Evolutionary conservation across 1,140 invertebrate genomes (phyloP), one percentile per base, ranked within the genome.

Genomic region (Pseudachorutes palmiensis): DNA sequence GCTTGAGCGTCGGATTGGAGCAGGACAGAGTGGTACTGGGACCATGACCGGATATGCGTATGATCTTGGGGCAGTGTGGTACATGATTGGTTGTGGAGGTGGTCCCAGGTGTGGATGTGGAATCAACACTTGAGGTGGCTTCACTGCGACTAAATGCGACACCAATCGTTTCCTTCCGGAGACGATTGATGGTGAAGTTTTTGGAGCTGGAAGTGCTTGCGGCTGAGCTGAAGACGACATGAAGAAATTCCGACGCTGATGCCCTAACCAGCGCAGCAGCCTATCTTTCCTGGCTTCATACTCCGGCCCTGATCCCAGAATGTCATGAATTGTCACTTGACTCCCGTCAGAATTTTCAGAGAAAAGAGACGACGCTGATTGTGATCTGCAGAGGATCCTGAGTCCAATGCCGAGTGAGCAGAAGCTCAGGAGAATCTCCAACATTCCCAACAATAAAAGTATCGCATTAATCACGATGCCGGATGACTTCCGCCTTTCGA

Each of bases 241-340:
- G 45, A 69, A 65, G 12, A 65, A 41, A n/a, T 51, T 64, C 33
- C 60, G 62, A 5, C 63, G 28, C 30, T 74, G 71, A 55, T 74
- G 65, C 5, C 69, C 69, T 14, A 74, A 22, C 73, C 73, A 74
- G 9, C 66, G 49, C 2, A 72, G 32, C 14, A 74, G 67, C 16
- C 71, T 62, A 59, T 72, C 66, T 49, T 72, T 74, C 31, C 65
- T 72, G 2, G 69, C 69, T 61, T 70, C 64, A 60, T 70, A 70
- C 55, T 74, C 70, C 0, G 59, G 68, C 1, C 65, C 65, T 1
- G 61, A 66, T 24, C 62, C 65, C 3, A 67, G 32, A 48, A 71
- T 66, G 24, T 73, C 64, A 19, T 58, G 36, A 1, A 65, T 49
- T 32, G 70, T 62, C 1, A 66, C 32, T 59, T 70, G 64, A 66